Evolutionary conservation across 2,888 invertebrate species (phyloP).

Genomic region (Anthoptus insignis): DNA sequence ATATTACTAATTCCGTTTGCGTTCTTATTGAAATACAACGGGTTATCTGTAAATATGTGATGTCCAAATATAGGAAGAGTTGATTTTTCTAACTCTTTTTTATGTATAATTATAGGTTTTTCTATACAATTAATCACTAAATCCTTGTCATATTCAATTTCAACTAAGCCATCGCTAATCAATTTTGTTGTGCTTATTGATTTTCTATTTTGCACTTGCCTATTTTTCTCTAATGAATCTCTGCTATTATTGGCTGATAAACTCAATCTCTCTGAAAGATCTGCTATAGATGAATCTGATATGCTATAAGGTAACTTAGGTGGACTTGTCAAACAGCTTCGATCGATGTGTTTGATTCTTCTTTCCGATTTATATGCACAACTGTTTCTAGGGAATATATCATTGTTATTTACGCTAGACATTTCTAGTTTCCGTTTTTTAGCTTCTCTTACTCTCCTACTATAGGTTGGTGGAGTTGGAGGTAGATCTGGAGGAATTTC

Average conservation of each 20-base stretch:
- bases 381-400: slow-evolving; percentile 70
- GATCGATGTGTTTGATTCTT: slow-evolving; percentile 67
- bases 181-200: slow-evolving; percentile 76
- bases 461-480: slow-evolving; percentile 77
- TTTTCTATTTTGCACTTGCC: slow-evolving; percentile 55
- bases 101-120: slow-evolving; percentile 64
- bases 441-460: slow-evolving; percentile 79
- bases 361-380: slow-evolving; percentile 77
- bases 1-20: slow-evolving; percentile 67
- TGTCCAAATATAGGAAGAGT: slow-evolving; percentile 83
- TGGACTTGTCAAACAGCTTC: slow-evolving; percentile 57
- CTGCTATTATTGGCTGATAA: slow-evolving; percentile 63
- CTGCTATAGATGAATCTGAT: slow-evolving; percentile 76
- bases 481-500: slow-evolving; percentile 73
- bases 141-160: slow-evolving; percentile 86
- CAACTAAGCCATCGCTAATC: slow-evolving; percentile 81
- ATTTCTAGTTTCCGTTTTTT: slow-evolving; percentile 82
- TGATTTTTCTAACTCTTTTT: slow-evolving; percentile 66
- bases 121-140: slow-evolving; percentile 76
- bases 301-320: slow-evolving; percentile 72
- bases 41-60: slow-evolving; percentile 80
- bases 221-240: slow-evolving; percentile 62
- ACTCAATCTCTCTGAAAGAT: slow-evolving; percentile 73
- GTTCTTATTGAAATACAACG: slow-evolving; percentile 81
- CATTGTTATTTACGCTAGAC: slow-evolving; percentile 63